phyloP scores from a whole-genome alignment of 2,113 vertebrate genomes.

The Thalassarche chlororhynchos region DNA sequence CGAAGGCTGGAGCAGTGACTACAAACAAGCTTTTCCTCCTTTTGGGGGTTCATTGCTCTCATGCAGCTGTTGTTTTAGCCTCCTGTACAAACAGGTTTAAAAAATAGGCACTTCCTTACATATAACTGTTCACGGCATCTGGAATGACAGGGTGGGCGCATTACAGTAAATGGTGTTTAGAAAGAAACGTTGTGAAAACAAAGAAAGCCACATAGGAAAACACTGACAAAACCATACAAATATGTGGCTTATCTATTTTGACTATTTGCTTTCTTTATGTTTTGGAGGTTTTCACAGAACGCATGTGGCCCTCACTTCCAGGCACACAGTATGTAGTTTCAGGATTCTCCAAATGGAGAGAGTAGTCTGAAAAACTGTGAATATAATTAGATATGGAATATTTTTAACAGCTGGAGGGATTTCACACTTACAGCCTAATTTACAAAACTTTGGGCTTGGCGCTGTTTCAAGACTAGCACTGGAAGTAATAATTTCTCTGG shows the following conservation, averaged over 20 bases:
- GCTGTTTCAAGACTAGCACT: conserved; percentile 70
- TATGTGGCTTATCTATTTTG: conserved; percentile 55
- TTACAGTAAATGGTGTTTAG: conserved; percentile 59
- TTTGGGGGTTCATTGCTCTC: background rate
- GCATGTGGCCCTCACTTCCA: conserved; percentile 44
- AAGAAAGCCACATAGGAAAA: conserved; percentile 48
- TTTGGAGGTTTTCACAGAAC: conserved; percentile 54
- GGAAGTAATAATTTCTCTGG: conserved; percentile 76
- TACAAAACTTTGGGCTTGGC: conserved; percentile 75
- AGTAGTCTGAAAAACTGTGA: conserved; percentile 67
- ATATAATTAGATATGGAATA: conserved; percentile 79
- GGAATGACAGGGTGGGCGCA: conserved; percentile 54
- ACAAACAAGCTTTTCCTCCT: background rate
- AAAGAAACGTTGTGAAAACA: conserved; percentile 59
- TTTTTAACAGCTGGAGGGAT: conserved; percentile 84
- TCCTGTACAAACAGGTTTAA: conserved; percentile 43
- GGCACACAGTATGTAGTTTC: conserved; percentile 42
- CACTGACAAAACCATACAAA: conserved; percentile 41
- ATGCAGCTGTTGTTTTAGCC: conserved; percentile 62
- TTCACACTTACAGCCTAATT: conserved; percentile 81
- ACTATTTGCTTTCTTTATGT: conserved; percentile 54
- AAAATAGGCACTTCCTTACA: conserved; percentile 49
- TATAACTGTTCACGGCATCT: conserved; percentile 24
- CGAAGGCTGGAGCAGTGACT: background rate
- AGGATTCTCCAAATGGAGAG: conserved; percentile 59